phyloP scores from a whole-genome alignment of 1,140 invertebrate species.

The Dysdera silvatica region DNA sequence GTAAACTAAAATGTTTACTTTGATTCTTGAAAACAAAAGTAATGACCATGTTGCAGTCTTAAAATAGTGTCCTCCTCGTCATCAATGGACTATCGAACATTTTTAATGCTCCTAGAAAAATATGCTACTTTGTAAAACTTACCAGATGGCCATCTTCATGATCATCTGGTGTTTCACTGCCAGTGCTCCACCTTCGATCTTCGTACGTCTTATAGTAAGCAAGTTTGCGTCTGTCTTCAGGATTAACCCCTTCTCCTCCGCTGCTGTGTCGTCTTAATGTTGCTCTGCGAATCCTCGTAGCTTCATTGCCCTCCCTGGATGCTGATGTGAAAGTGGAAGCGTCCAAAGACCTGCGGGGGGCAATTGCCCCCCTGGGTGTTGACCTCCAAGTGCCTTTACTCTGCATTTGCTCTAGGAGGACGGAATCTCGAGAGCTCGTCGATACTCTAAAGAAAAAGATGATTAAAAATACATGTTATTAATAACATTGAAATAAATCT shows the following conservation, averaged over 20 bases:
- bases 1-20: too few relatives aligned
- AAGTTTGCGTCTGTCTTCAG: conserved; percentile 3
- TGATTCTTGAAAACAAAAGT: too few relatives aligned
- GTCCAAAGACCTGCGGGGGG: conserved; percentile 2
- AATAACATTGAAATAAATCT: too few relatives aligned
- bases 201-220: not conserved
- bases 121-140: too few relatives aligned
- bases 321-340: not conserved
- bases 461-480: too few relatives aligned
- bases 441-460: conserved; percentile 4
- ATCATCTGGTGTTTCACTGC: conserved; percentile 12
- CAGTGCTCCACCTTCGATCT: conserved; percentile 22
- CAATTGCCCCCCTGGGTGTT: not conserved
- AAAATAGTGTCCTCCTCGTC: too few relatives aligned
- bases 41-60: too few relatives aligned
- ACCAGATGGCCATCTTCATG: conserved; percentile 8
- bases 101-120: too few relatives aligned
- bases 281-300: conserved; percentile 4
- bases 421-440: conserved; percentile 27
- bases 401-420: conserved; percentile 26
- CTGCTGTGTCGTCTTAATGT: conserved; percentile 46
- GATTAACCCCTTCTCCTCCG: conserved; percentile 23
- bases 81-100: too few relatives aligned
- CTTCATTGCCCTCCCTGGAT: not conserved
- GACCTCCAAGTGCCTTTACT: conserved; percentile 15